Evolutionary conservation across 2,113 vertebrate species (phyloP).

Genomic region (Speoplatyrhinus poulsoni): DNA sequence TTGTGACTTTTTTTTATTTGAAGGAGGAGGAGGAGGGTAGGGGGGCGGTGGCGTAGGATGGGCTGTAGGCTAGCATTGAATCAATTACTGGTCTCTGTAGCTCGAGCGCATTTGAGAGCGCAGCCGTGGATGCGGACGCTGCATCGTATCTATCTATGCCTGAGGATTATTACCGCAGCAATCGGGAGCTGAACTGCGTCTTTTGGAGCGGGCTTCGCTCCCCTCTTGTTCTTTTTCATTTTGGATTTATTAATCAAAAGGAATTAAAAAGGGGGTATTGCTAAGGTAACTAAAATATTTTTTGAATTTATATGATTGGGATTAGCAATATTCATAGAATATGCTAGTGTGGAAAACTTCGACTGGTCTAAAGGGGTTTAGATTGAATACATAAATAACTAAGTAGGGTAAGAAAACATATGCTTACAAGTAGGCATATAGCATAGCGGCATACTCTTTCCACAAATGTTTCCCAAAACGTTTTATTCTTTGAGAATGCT

Average conservation of each 20-base stretch:
- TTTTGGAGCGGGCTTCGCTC: conserved; percentile 51
- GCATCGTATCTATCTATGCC: conserved; percentile 74
- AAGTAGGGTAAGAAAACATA: conserved; percentile 16
- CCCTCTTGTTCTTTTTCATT: conserved; percentile 57
- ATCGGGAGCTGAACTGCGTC: conserved; percentile 56
- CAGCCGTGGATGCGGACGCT: conserved; percentile 74
- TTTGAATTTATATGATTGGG: conserved; percentile 9
- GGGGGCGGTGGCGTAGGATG: conserved; percentile 79
- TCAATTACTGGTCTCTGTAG: conserved; percentile 90
- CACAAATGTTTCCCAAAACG: neutral
- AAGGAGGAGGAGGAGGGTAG: too few species aligned
- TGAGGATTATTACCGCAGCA: conserved; percentile 72
- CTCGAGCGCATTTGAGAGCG: conserved; percentile 80
- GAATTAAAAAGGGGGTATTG: conserved; percentile 32
- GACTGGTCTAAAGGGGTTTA: neutral
- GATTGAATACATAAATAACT: conserved; percentile 4
- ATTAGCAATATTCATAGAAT: neutral
- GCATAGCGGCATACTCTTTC: neutral
- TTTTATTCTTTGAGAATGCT: conserved; percentile 9
- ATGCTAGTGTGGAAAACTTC: neutral
- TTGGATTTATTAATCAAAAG: conserved; percentile 68
- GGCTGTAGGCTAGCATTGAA: conserved; percentile 85
- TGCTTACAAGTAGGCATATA: neutral
- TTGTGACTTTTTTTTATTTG: conserved; percentile 81
- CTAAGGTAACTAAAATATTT: conserved; percentile 62